Conservation (phyloP, 1,140 invertebrate genomes). For the Euglossa dilemma region DNA sequence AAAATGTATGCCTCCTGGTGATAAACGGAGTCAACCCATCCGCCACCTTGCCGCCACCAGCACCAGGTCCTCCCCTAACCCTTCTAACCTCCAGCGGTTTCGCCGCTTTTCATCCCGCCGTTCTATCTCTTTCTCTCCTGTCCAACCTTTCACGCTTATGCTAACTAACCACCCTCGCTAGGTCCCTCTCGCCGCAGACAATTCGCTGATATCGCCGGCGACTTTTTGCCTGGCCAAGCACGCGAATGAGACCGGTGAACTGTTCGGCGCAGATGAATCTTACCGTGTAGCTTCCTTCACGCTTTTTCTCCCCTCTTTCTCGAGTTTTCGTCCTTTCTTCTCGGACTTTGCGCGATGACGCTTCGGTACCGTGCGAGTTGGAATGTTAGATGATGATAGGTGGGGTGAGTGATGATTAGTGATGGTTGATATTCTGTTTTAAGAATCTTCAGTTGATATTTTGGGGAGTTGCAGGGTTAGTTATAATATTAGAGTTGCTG, state of each 20-base stretch:
- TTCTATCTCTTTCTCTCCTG: constrained; percentile 21
- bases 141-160: constrained; percentile 9
- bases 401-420: no score
- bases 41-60: constrained; percentile 1
- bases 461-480: no score
- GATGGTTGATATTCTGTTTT: no score
- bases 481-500: no score
- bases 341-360: no score
- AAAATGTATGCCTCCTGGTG: constrained; percentile 75
- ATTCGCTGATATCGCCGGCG: not conserved
- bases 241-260: not conserved
- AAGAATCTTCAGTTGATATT: no score
- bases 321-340: no score
- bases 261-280: no score
- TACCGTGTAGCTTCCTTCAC: no score
- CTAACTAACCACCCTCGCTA: not conserved
- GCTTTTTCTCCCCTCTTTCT: no score
- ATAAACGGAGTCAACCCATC: constrained; percentile 72
- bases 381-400: no score
- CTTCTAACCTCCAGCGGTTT: constrained; percentile 39
- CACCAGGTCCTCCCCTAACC: not conserved
- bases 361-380: no score
- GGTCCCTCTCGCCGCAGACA: not conserved
- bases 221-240: not conserved
- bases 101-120: constrained; percentile 27